These are phyloP conservation scores for Epicampocera succincta DNA, from an alignment of 2,888 invertebrate genomes.

Conservation along the genomic window DNA sequence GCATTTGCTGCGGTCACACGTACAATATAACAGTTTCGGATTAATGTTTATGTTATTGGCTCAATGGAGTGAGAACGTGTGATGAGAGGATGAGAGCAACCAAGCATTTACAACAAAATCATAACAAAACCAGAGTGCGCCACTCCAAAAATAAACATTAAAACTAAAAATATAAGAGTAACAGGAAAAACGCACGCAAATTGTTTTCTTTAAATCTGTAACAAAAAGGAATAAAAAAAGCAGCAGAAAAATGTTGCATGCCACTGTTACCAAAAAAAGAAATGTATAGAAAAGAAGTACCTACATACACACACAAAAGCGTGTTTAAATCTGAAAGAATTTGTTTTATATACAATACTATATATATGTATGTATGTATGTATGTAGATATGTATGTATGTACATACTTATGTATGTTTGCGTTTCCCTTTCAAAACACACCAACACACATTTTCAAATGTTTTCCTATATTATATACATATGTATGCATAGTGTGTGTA, in stretches of 20 bases:
- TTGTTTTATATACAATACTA: conserved; percentile 9
- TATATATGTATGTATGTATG: not conserved
- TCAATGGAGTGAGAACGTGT: not conserved
- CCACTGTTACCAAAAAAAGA: conserved; percentile 28
- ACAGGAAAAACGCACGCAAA: conserved; percentile 5
- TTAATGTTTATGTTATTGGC: not conserved
- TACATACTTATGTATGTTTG: conserved; percentile 16
- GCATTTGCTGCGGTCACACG: conserved; percentile 8
- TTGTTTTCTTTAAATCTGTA: conserved; percentile 19
- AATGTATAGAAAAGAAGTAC: conserved; percentile 1
- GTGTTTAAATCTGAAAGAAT: conserved; percentile 26
- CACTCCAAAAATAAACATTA: conserved; percentile 56
- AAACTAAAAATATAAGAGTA: not conserved
- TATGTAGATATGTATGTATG: not conserved
- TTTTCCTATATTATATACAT: not conserved
- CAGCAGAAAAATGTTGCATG: conserved; percentile 62
- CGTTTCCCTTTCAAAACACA: conserved; percentile 44
- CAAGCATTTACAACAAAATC: not conserved
- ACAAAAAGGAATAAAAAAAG: conserved; percentile 2
- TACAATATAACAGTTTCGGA: conserved; percentile 40
- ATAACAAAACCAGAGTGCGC: conserved; percentile 46
- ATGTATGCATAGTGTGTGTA: not conserved
- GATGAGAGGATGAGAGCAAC: conserved; percentile 28
- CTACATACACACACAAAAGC: conserved; percentile 6
- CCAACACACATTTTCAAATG: not conserved